Percentiles rank a stretch among this genome's conserved stretches.
phyloP scores from a whole-genome alignment of 1,140 invertebrate species.

The Drosophila paulistorum region DNA sequence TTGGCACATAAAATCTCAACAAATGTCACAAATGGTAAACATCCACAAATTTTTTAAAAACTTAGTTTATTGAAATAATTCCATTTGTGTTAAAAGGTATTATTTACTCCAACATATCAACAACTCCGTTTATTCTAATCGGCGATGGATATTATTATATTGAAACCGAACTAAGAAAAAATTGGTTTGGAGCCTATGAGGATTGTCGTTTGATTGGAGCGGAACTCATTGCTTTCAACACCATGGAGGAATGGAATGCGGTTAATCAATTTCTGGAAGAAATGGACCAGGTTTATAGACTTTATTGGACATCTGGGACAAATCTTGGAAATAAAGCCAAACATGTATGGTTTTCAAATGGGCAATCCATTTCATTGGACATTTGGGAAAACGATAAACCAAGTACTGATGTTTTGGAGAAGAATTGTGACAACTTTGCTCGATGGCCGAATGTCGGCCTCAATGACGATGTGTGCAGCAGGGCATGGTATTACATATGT shows the following conservation, averaged over 20 bases:
- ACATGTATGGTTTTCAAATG: constrained; percentile 37
- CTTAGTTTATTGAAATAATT: not conserved
- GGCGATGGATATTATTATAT: constrained; percentile 30
- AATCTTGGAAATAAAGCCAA: constrained; percentile 13
- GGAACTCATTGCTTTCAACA: constrained; percentile 19
- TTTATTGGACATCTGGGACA: constrained; percentile 41
- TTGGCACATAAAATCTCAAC: not conserved
- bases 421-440: not conserved
- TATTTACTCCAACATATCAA: not conserved
- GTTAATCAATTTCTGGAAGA: constrained; percentile 15
- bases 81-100: not conserved
- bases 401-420: constrained; percentile 19
- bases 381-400: constrained; percentile 26
- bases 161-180: not conserved
- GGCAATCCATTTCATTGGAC: constrained; percentile 13
- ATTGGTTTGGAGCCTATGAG: constrained; percentile 31
- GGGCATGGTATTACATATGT: not conserved
- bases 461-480: not conserved
- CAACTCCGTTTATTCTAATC: constrained; percentile 19
- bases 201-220: constrained; percentile 15
- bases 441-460: not conserved
- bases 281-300: not conserved
- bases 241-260: constrained; percentile 11
- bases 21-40: not conserved
- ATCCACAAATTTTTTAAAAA: not conserved